Conservation (phyloP, 2,888 invertebrate species). For the Aspidapion aeneum region DNA sequence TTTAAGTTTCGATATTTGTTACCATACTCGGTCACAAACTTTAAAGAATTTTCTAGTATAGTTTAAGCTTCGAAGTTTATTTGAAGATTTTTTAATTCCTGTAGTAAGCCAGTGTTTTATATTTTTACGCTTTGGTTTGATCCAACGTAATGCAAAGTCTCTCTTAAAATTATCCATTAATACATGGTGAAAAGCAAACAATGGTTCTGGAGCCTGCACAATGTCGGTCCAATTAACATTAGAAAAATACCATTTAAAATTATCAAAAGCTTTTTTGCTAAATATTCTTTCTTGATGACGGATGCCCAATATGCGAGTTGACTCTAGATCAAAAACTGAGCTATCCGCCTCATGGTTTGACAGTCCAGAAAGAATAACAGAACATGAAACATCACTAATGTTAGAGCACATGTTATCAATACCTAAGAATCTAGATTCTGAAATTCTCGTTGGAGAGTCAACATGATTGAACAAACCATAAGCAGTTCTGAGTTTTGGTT, state of each 20-base stretch:
- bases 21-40: background rate
- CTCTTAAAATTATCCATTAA: background rate
- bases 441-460: background rate
- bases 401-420: background rate
- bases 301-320: background rate
- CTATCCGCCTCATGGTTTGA: background rate
- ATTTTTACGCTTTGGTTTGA: background rate
- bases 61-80: background rate
- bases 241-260: background rate
- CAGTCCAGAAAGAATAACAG: background rate
- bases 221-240: background rate
- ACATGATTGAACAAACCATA: background rate
- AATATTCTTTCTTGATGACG: background rate
- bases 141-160: background rate
- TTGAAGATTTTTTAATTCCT: background rate
- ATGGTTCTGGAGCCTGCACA: background rate
- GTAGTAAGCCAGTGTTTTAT: background rate
- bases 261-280: background rate
- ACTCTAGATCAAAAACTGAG: background rate
- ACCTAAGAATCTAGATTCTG: background rate
- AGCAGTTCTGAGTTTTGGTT: background rate
- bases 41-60: background rate
- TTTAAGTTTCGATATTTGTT: background rate
- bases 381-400: background rate
- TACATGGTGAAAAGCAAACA: background rate